Percentiles rank a stretch among this genome's conserved stretches.
phyloP scores from a whole-genome alignment of 2,113 vertebrate genomes.

The Recurvirostra avosetta region DNA sequence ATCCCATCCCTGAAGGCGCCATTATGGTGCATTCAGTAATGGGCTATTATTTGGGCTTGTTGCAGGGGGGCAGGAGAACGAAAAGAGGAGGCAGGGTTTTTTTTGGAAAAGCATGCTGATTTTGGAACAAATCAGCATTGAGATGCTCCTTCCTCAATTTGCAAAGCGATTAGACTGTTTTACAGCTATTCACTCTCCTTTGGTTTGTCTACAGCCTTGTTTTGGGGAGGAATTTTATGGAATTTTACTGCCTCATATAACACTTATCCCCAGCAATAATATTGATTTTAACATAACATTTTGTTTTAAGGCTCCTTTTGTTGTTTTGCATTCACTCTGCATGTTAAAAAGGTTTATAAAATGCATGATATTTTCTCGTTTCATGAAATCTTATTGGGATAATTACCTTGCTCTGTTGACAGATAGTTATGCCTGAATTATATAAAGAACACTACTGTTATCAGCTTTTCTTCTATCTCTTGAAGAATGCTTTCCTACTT shows the following conservation, averaged over 20 bases:
- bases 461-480: not conserved
- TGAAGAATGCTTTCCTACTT: not conserved
- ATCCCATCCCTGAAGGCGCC: slow-evolving; percentile 18
- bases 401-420: slow-evolving; percentile 52
- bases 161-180: not conserved
- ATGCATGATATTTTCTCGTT: slow-evolving; percentile 21
- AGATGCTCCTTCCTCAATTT: not conserved
- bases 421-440: slow-evolving; percentile 53
- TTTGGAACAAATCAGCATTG: not conserved
- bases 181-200: not conserved
- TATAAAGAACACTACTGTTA: not conserved
- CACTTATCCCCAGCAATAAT: slow-evolving; percentile 41
- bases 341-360: slow-evolving; percentile 55
- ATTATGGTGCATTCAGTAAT: not conserved
- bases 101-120: not conserved
- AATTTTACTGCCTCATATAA: slow-evolving; percentile 36
- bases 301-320: slow-evolving; percentile 49
- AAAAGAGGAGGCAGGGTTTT: not conserved
- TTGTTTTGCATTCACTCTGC: slow-evolving; percentile 29
- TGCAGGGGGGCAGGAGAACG: not conserved
- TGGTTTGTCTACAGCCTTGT: not conserved
- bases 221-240: not conserved
- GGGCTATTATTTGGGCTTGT: not conserved
- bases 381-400: slow-evolving; percentile 54
- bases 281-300: slow-evolving; percentile 65